These are phyloP conservation scores for Dicyrtomina minuta DNA, from an alignment of 2,888 invertebrate genomes.

Conservation along the genomic window DNA sequence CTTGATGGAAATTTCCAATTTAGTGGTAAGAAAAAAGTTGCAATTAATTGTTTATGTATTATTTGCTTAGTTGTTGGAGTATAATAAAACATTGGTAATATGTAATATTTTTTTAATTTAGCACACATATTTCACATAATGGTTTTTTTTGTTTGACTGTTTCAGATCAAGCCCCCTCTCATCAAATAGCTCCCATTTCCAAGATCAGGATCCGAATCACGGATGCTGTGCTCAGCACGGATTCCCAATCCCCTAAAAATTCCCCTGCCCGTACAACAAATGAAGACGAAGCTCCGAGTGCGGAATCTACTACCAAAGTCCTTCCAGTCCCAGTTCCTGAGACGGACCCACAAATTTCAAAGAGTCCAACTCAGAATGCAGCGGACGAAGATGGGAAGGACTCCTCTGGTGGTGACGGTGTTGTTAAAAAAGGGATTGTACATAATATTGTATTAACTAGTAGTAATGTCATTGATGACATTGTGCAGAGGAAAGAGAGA, in stretches of 20 bases:
- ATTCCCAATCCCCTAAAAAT: slow-evolving; percentile 10
- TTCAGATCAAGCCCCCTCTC: neutral
- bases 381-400: neutral
- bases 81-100: no score
- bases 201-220: slow-evolving; percentile 17
- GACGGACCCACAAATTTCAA: neutral
- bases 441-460: neutral
- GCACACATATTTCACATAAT: no score
- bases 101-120: no score
- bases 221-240: slow-evolving; percentile 10
- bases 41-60: slow-evolving; percentile 7
- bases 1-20: slow-evolving; percentile 51
- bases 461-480: neutral
- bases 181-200: slow-evolving; percentile 1
- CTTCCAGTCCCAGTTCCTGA: neutral
- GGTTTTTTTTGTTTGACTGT: no score
- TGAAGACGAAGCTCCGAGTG: neutral
- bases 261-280: slow-evolving; percentile 3
- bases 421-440: no score
- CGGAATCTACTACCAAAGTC: neutral
- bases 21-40: slow-evolving; percentile 34
- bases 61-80: no score
- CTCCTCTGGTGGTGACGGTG: no score
- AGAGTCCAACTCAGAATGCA: slow-evolving; percentile 2
- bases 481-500: neutral